Evolutionary conservation across 1,140 invertebrate genomes (phyloP), one percentile per base, ranked within the genome.

Genomic region (Metopolophium dirhodum): DNA sequence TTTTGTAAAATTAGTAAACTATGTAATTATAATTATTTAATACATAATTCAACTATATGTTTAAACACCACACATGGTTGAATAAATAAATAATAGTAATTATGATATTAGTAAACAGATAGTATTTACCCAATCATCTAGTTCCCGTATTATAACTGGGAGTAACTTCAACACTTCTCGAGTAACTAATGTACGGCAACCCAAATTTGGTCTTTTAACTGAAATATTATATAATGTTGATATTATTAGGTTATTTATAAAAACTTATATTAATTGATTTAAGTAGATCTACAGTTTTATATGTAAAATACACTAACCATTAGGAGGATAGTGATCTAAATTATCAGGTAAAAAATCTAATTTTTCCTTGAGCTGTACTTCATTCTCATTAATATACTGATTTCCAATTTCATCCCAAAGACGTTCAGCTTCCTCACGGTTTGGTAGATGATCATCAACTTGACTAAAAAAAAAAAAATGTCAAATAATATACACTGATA

Each of bases 381-480:
- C 96, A 95, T 98, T 98, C 95, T 98, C 98, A 88, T 96, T 95
- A 92, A 97, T 95, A 95, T 97, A 98, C 85, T 96, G 96, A 51
- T 96, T 94, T 90, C 98, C 97, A 85, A 96, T 96, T 95, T 96
- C 95, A 87, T 96, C 95, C 97, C 97, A 98, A 9, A 97, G 94
- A 9, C 95, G 94, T 51, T 95, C 94, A 57, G 97, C 96, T 94
- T 96, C 95, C 54, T 95, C 94, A 83, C 96, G 95, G 30, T 97
- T 96, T 82, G 97, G 96, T 68, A 95, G 95, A 7, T 97, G 96
- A 94, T 97, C 97, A 95, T 98, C 97, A 94, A 96, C 96, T 6
- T 98, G 95, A 93, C 96, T 96, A 94, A 87, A 95, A 94, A 91
- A 86, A 37, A 37, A 37, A 37, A 41, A 89, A 49, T 86, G 7